Evolutionary conservation across 2,113 vertebrate species (phyloP).

Genomic region (Columba livia): DNA sequence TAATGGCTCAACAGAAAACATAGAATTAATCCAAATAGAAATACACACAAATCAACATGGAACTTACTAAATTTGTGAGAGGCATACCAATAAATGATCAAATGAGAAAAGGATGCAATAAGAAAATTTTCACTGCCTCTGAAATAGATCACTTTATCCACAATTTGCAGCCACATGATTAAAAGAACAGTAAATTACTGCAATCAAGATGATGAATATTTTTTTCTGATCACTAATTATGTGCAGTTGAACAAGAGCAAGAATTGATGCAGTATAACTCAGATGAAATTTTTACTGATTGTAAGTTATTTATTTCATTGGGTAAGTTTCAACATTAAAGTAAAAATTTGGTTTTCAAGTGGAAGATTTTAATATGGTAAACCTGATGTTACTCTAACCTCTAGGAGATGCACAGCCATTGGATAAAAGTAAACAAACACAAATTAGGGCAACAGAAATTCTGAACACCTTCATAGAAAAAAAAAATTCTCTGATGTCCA

Average conservation of each 20-base stretch:
- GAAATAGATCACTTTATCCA: neutral
- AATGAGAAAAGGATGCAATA: neutral
- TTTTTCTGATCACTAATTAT: constrained; percentile 26
- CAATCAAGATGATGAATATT: constrained; percentile 31
- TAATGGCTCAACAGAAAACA: neutral
- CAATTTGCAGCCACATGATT: neutral
- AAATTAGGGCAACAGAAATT: neutral
- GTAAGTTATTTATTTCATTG: neutral
- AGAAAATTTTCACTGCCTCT: neutral
- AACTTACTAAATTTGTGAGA: neutral
- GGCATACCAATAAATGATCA: neutral
- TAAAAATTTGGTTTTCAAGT: neutral
- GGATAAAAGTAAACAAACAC: neutral
- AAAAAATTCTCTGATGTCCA: too few relatives aligned
- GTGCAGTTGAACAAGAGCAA: neutral
- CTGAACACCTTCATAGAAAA: neutral
- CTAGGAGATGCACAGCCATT: neutral
- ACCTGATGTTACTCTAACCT: neutral
- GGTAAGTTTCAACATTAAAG: neutral
- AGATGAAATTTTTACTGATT: neutral
- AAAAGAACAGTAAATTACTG: neutral
- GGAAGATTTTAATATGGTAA: neutral
- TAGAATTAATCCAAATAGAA: neutral
- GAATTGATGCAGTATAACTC: neutral
- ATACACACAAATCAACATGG: neutral